These are phyloP conservation scores for Luehdorfia chinensis DNA, from an alignment of 1,140 invertebrate genomes.

Conservation along the genomic window DNA sequence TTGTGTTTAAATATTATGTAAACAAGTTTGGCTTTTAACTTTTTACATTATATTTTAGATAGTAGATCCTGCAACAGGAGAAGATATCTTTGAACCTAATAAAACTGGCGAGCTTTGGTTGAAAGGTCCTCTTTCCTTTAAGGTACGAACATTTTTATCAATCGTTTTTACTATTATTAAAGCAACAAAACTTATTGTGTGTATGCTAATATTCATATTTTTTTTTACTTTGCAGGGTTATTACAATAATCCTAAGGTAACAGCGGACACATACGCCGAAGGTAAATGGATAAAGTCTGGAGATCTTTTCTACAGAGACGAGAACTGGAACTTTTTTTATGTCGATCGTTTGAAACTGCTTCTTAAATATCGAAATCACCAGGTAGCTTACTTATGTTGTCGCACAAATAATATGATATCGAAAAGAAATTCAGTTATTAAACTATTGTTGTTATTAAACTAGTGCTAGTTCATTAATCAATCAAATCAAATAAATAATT, in stretches of 20 bases:
- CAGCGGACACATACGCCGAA: constrained; percentile 68
- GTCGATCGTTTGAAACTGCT: constrained; percentile 85
- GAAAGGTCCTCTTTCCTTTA: constrained; percentile 31
- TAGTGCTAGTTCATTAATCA: too few species aligned
- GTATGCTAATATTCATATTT: background rate
- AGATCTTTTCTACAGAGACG: constrained; percentile 83
- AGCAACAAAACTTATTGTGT: too few species aligned
- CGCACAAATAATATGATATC: too few species aligned
- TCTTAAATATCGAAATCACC: constrained; percentile 79
- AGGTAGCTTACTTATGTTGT: constrained; percentile 30
- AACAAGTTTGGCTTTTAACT: too few species aligned
- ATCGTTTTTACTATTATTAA: background rate
- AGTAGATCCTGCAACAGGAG: constrained; percentile 25
- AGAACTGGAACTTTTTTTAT: constrained; percentile 81
- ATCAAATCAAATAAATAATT: too few species aligned
- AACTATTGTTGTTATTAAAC: too few species aligned
- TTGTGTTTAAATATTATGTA: too few species aligned
- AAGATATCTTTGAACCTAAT: constrained; percentile 32
- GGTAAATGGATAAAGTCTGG: constrained; percentile 85
- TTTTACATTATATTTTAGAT: constrained; percentile 33
- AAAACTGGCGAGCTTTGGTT: constrained; percentile 37
- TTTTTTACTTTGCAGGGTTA: constrained; percentile 30
- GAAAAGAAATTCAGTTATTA: too few species aligned
- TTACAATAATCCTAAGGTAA: constrained; percentile 62
- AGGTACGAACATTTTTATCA: constrained; percentile 22